Conservation (phyloP, 2,888 invertebrate species). For the Chouioia cunea region DNA sequence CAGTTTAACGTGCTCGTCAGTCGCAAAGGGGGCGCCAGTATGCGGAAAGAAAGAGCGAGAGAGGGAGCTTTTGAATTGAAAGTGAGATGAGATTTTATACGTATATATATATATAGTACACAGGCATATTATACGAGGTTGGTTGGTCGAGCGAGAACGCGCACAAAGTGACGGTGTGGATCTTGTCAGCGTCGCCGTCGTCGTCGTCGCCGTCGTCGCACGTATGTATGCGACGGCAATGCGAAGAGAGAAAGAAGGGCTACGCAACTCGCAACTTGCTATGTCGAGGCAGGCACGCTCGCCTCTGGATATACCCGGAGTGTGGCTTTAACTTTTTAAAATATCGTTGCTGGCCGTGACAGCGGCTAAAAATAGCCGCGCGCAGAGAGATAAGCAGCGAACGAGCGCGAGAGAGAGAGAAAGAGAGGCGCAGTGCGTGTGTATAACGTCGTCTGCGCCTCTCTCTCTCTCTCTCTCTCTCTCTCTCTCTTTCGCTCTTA, state of each 20-base stretch:
- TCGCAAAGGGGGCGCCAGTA: too few species aligned
- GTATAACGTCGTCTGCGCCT: conserved; percentile 11
- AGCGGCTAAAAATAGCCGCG: conserved; percentile 66
- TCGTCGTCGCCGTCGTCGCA: neutral
- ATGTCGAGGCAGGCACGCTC: too few species aligned
- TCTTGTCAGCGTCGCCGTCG: neutral
- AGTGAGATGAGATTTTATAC: too few species aligned
- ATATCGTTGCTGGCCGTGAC: conserved; percentile 68
- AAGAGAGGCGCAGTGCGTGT: conserved; percentile 29
- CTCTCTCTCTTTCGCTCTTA: conserved; percentile 35
- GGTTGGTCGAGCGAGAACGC: too few species aligned
- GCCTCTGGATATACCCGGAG: too few species aligned
- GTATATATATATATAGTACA: too few species aligned
- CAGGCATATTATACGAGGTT: too few species aligned
- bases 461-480: conserved; percentile 16
- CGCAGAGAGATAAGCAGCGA: conserved; percentile 63
- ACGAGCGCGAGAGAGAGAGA: conserved; percentile 35
- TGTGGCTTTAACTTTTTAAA: conserved; percentile 64
- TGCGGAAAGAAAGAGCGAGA: too few species aligned
- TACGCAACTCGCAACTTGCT: too few species aligned
- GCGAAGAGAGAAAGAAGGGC: conserved; percentile 25
- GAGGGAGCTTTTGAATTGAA: too few species aligned
- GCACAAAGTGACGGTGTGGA: too few species aligned
- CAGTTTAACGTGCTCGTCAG: too few species aligned
- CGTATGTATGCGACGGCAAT: neutral